Percentiles rank a stretch among this genome's conserved stretches.
phyloP scores from a whole-genome alignment of 2,797 vertebrate species.

The Pterois miles region DNA sequence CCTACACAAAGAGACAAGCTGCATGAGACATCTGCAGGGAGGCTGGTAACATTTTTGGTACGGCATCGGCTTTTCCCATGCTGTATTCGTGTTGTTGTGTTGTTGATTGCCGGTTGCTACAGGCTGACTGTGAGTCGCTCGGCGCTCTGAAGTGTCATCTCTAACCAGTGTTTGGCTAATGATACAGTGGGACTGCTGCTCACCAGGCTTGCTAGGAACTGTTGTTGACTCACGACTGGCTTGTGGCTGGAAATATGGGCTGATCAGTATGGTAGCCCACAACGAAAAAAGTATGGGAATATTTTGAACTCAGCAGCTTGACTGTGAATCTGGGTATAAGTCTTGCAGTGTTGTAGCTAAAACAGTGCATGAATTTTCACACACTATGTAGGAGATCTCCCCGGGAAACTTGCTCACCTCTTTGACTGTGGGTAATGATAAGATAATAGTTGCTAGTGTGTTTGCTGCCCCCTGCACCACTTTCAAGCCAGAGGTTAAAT shows the following conservation, averaged over 20 bases:
- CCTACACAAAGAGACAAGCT: slow-evolving; percentile 57
- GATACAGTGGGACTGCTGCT: slow-evolving; percentile 65
- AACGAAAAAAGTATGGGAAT: slow-evolving; percentile 52
- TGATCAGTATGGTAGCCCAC: slow-evolving; percentile 46
- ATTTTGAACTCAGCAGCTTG: slow-evolving; percentile 42
- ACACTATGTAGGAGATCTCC: slow-evolving; percentile 9
- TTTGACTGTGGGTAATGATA: slow-evolving; percentile 47
- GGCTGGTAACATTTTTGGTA: slow-evolving; percentile 54
- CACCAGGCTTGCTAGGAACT: slow-evolving; percentile 61
- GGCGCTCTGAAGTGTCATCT: slow-evolving; percentile 68
- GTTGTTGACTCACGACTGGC: slow-evolving; percentile 54
- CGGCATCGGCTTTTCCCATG: slow-evolving; percentile 51
- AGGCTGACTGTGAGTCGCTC: slow-evolving; percentile 48
- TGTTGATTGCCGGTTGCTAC: slow-evolving; percentile 73
- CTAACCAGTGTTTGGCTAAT: slow-evolving; percentile 75
- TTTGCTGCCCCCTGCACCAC: slow-evolving; percentile 31
- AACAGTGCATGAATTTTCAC: slow-evolving; percentile 13
- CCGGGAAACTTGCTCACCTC: slow-evolving; percentile 11
- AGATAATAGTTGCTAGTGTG: slow-evolving; percentile 42
- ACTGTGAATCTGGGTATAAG: neutral
- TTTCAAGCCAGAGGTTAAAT: slow-evolving; percentile 47
- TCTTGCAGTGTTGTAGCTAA: slow-evolving; percentile 13
- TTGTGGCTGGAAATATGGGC: slow-evolving; percentile 72
- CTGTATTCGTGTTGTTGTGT: slow-evolving; percentile 72
- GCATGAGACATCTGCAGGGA: slow-evolving; percentile 66